phyloP scores from a whole-genome alignment of 2,113 vertebrate species.

The Onychostruthus taczanowskii region DNA sequence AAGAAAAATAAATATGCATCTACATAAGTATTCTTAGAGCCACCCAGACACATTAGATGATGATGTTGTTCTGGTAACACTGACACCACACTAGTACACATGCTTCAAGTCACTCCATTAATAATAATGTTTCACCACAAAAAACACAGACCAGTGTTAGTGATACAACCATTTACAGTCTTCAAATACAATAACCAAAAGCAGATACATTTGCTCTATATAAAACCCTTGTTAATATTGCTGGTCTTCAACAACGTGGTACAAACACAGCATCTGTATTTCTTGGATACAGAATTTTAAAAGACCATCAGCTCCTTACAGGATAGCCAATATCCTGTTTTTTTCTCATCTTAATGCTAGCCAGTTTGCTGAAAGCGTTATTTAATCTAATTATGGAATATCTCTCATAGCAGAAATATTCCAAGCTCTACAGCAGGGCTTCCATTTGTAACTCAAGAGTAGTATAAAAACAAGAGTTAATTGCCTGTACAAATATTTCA shows the following conservation, averaged over 20 bases:
- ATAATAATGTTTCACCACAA: not conserved
- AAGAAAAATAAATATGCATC: not conserved
- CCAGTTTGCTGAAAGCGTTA: not conserved
- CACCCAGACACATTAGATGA: not conserved
- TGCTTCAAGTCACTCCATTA: not conserved
- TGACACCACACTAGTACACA: not conserved
- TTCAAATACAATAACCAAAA: not conserved
- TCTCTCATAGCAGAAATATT: constrained; percentile 34
- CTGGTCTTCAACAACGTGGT: not conserved
- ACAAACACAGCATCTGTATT: not conserved
- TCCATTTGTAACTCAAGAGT: constrained; percentile 56
- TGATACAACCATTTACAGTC: not conserved
- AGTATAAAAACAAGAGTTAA: constrained; percentile 69
- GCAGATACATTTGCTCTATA: not conserved
- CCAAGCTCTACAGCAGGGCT: constrained; percentile 26
- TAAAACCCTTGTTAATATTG: not conserved
- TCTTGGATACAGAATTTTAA: not conserved
- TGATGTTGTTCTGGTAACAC: not conserved
- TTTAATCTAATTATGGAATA: constrained; percentile 37
- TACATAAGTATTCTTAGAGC: not conserved
- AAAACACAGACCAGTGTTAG: not conserved
- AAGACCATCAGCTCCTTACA: not conserved
- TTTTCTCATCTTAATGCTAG: not conserved
- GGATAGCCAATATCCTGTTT: not conserved
- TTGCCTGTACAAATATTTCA: constrained; percentile 72